A percentile compares a stretch with the other conserved stretches of the same genome.
These are phyloP conservation scores for Gryon sp. DNA, from an alignment of 1,140 invertebrate species.

Conservation along the genomic window DNA sequence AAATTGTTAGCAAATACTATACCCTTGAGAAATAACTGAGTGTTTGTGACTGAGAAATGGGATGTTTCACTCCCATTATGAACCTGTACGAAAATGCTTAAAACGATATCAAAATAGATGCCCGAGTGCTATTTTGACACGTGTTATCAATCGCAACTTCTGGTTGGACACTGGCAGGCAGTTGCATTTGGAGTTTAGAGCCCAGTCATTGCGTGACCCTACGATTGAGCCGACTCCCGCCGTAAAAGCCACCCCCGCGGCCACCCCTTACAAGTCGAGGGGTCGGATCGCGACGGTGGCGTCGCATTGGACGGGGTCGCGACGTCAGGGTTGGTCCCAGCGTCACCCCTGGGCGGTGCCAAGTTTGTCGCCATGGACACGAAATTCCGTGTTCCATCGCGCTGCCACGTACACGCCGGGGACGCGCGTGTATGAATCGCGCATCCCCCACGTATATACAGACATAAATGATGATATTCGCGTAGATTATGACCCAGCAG, in stretches of 20 bases:
- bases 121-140: slow-evolving; percentile 46
- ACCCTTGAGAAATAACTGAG: too few species aligned
- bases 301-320: slow-evolving; percentile 65
- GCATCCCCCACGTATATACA: slow-evolving; percentile 33
- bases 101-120: slow-evolving; percentile 18
- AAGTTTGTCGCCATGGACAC: slow-evolving; percentile 67
- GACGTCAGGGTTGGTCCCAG: slow-evolving; percentile 63
- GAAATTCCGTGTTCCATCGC: slow-evolving; percentile 49
- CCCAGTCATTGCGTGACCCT: slow-evolving; percentile 47
- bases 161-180: slow-evolving; percentile 46
- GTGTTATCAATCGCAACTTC: slow-evolving; percentile 48
- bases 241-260: slow-evolving; percentile 22
- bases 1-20: too few species aligned
- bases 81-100: background rate
- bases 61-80: too few species aligned
- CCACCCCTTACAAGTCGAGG: slow-evolving; percentile 15
- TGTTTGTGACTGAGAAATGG: too few species aligned
- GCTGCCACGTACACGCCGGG: slow-evolving; percentile 5
- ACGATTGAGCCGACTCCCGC: slow-evolving; percentile 34
- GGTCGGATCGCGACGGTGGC: slow-evolving; percentile 16
- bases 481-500: slow-evolving; percentile 27
- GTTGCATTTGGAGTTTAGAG: slow-evolving; percentile 44
- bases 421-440: slow-evolving; percentile 22
- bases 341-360: slow-evolving; percentile 56
- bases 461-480: slow-evolving; percentile 50